Percentiles rank a stretch among this genome's conserved stretches.
Conservation (phyloP, 2,797 vertebrate species). For the Percopsis omiscomaycus region DNA sequence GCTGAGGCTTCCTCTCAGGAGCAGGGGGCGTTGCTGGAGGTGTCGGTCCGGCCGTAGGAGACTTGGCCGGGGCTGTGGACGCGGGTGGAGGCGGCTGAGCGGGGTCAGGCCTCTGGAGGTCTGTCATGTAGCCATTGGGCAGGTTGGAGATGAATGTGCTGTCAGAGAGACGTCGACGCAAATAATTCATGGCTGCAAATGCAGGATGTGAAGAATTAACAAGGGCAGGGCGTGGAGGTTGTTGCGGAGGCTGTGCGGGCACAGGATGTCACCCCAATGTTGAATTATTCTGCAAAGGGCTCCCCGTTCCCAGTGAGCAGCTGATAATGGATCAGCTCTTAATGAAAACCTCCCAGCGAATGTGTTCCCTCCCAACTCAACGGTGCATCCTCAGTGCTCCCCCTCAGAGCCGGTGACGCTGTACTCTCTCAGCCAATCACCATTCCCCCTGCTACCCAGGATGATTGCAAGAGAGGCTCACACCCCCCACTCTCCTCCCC, state of each 20-base stretch:
- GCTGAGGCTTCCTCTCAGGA: slow-evolving; percentile 75
- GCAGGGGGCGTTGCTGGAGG: slow-evolving; percentile 71
- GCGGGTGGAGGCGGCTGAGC: slow-evolving; percentile 80
- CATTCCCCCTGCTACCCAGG: slow-evolving; percentile 44
- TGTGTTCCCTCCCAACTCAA: slow-evolving; percentile 67
- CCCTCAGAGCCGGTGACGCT: slow-evolving; percentile 65
- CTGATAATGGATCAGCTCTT: slow-evolving; percentile 63
- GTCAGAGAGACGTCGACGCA: slow-evolving; percentile 95
- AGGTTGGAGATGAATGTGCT: slow-evolving; percentile 98
- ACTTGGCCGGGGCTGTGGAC: slow-evolving; percentile 65
- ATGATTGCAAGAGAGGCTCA: slow-evolving; percentile 69
- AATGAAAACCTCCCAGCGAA: slow-evolving; percentile 61
- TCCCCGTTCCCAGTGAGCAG: slow-evolving; percentile 37
- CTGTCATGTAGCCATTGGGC: slow-evolving; percentile 97
- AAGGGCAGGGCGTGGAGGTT: not conserved
- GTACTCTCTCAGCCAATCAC: slow-evolving; percentile 70
- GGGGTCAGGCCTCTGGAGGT: slow-evolving; percentile 93
- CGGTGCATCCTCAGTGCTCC: slow-evolving; percentile 72
- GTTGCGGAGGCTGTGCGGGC: not conserved
- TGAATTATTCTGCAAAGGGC: slow-evolving; percentile 42
- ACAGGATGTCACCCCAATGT: slow-evolving; percentile 8
- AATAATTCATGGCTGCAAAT: slow-evolving; percentile 90
- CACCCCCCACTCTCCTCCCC: slow-evolving; percentile 51
- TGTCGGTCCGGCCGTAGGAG: slow-evolving; percentile 64
- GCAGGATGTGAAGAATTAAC: slow-evolving; percentile 33